Evolutionary conservation across 1,140 invertebrate species (phyloP), one percentile per base, ranked within the genome.

Genomic region (Pseudomyrmex cubaensis): DNA sequence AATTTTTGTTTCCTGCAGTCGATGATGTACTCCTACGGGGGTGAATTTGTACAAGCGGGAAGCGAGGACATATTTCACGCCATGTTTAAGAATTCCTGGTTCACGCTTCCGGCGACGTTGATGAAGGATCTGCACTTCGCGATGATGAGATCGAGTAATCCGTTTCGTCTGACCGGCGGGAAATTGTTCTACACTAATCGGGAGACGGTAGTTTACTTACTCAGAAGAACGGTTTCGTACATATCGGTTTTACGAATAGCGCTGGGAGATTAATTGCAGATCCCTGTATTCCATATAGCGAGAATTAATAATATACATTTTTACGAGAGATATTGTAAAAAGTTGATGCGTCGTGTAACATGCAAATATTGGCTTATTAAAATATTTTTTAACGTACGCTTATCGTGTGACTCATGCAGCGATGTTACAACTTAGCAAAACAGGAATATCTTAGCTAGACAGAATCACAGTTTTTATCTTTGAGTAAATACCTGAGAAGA

Each of bases 211-310:
- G 86, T 80, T 25, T 86, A 82, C 52, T 62, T 91, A 56, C 0
- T 92, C 2, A 92, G 90, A 46, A 84, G 87, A 0, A 74, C 87
- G 0, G 85, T 78, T 12, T 91, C 91, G 1, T 91, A 90, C 15
- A 83, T 92, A 25, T 90, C 90, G 3, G 85, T 92, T 35, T 70
- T 92, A 2, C 74, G 83, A 62, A 22, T 90, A 8, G 35, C 72
- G 5, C 46, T 83, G 7, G 57, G 2, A 54, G 48, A 83, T 62
- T 82, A 73, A 75, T 25, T 3, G 25, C 5, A 35, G 4, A 35
- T 35, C 35, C 35, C 35, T 35, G 35, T 35, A 35, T 35, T 35
- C 5, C 35, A 35, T 35, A 35, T 35, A 35, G 35, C 35, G 35
- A 35, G 35, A 35, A 35, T 35, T 35, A 35, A 35, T 35, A 35